Percentiles rank a stretch among this genome's conserved stretches.
Evolutionary conservation across 2,797 vertebrate genomes (phyloP).

Genomic region (Sylvilagus floridanus): DNA sequence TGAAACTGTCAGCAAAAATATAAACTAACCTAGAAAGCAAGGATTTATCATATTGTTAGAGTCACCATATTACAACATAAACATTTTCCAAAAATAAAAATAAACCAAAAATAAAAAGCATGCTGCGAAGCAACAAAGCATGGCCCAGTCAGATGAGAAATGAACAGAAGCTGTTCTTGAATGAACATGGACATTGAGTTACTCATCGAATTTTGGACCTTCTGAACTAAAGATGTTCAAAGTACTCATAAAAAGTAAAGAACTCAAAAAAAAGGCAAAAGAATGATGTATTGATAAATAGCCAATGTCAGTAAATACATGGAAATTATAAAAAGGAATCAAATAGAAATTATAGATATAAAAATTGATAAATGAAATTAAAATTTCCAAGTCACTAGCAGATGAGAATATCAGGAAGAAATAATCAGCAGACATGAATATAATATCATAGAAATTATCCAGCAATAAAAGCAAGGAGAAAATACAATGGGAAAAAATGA

Average conservation of each 20-base stretch:
- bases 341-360: neutral
- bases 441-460: neutral
- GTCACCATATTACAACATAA: neutral
- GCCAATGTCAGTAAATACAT: neutral
- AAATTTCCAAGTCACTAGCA: neutral
- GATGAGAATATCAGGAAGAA: neutral
- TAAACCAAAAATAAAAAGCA: neutral
- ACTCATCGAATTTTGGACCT: neutral
- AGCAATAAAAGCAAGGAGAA: neutral
- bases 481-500: neutral
- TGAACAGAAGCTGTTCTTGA: neutral
- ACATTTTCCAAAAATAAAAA: neutral
- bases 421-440: neutral
- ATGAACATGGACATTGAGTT: neutral
- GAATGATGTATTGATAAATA: neutral
- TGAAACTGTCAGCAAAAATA: neutral
- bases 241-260: neutral
- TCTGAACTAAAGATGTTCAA: neutral
- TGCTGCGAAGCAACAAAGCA: neutral
- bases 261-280: neutral
- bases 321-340: neutral
- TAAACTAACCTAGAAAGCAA: neutral
- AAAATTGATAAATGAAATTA: neutral
- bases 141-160: neutral
- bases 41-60: neutral